Conservation (phyloP, 1,140 invertebrate species). For the Scaptodrosophila lebanonensis region DNA sequence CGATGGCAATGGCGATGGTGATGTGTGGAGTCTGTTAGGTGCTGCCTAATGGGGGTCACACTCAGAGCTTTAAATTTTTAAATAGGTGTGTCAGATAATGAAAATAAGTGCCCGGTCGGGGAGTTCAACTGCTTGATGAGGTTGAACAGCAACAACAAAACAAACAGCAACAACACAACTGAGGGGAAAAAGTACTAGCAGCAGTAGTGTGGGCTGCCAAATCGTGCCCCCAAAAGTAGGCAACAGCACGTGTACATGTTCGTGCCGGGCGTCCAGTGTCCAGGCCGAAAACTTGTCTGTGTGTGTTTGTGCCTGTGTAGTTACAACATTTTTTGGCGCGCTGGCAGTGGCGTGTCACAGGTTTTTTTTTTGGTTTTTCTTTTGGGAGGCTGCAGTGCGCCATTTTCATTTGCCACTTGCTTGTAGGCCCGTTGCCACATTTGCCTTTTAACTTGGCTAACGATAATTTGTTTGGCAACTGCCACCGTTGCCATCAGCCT, state of each 20-base stretch:
- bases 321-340: constrained; percentile 17
- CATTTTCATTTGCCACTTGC: constrained; percentile 33
- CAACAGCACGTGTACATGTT: too few relatives aligned
- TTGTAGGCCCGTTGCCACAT: constrained; percentile 38
- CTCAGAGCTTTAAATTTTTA: constrained; percentile 71
- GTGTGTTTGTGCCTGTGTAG: neutral
- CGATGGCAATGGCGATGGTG: too few relatives aligned
- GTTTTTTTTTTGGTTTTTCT: neutral
- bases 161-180: constrained; percentile 28
- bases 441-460: constrained; percentile 72
- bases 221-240: too few relatives aligned
- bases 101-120: constrained; percentile 63
- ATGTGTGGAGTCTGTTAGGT: constrained; percentile 28
- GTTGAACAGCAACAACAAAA: constrained; percentile 5
- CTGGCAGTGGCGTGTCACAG: constrained; percentile 34
- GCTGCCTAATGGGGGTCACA: constrained; percentile 70
- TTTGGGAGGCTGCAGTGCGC: constrained; percentile 39
- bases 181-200: neutral
- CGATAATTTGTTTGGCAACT: constrained; percentile 73
- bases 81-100: constrained; percentile 73
- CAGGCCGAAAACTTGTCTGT: too few relatives aligned
- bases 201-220: too few relatives aligned
- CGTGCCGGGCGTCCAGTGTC: too few relatives aligned
- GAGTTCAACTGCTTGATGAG: constrained; percentile 35
- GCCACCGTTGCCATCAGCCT: constrained; percentile 31